Evolutionary conservation across 2,888 invertebrate genomes (phyloP), one percentile per base, ranked within the genome.

Genomic region (Hypercompe scribonia): DNA sequence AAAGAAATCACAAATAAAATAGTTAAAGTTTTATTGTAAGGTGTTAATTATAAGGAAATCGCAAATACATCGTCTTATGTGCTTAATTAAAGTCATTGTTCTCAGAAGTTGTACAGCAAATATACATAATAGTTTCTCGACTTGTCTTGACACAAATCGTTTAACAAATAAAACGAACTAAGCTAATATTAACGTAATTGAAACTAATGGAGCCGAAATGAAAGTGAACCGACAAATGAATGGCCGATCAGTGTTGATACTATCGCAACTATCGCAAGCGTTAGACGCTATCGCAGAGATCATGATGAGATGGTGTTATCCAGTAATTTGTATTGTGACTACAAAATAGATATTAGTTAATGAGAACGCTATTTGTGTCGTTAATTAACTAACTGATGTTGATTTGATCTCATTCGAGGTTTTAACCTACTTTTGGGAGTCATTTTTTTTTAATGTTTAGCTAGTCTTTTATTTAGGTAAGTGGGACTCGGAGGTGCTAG

Each of bases 121-220:
- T 71, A 70, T 70, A 73, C 58, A 65, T 68, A 75, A 66, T 36
- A 61, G 70, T 69, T 69, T 76, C 77, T 73, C 68, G 64, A 68
- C 71, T 71, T 65, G 70, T 70, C 77, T 68, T 71, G 81, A 83
- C 69, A 73, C 77, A 78, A 77, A 80, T 78, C 58, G 36, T 73
- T 81, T 72, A 78, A 71, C 81, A 83, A 85, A 86, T 77, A 81
- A 86, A 85, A 85, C 77, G 69, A 76, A 70, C 68, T 81, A 72
- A 81, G 80, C 81, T 87, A 87, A 89, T 89, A 87, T 87, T 87
- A 89, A 86, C 84, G 86, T 90, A 92, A 91, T 91, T 90, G 89
- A 89, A 88, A 84, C 84, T 90, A 90, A 92, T 90, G 85, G 88
- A 85, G 86, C 78, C 79, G 76, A 86, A 86, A 90, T 85, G 93